A percentile compares a stretch with the other conserved stretches of the same genome.
phyloP scores from a whole-genome alignment of 2,888 invertebrate species.

The Clostera curtula region DNA sequence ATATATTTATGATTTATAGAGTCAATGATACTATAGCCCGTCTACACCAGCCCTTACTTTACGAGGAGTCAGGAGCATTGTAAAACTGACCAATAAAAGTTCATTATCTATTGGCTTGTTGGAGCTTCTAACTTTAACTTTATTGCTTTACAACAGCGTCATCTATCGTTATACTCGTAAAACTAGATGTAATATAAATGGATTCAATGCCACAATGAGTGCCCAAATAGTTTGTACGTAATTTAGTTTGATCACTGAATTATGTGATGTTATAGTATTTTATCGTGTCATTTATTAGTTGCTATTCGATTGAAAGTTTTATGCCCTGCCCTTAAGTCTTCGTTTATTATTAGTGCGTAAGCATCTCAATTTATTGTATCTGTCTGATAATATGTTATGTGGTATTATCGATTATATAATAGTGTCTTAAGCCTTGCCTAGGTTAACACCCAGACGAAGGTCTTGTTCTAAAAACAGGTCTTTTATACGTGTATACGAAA shows the following conservation, averaged over 20 bases:
- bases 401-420: too few relatives aligned
- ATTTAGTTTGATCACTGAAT: conserved; percentile 29
- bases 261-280: conserved; percentile 27
- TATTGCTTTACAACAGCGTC: conserved; percentile 66
- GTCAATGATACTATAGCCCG: too few relatives aligned
- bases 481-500: too few relatives aligned
- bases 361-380: conserved; percentile 19
- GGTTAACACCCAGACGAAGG: too few relatives aligned
- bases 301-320: conserved; percentile 21
- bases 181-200: conserved; percentile 37
- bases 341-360: conserved; percentile 7
- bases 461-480: too few relatives aligned
- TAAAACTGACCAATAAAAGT: conserved; percentile 76
- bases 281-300: conserved; percentile 24
- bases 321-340: conserved; percentile 14
- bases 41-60: conserved; percentile 33
- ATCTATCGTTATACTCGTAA: conserved; percentile 40
- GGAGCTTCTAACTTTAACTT: conserved; percentile 68
- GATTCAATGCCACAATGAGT: conserved; percentile 23
- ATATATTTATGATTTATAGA: too few relatives aligned
- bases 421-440: too few relatives aligned
- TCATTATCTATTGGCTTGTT: conserved; percentile 72
- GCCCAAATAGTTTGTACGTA: conserved; percentile 22
- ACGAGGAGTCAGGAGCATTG: conserved; percentile 60
- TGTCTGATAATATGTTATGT: conserved; percentile 16